phyloP scores from a whole-genome alignment of 2,888 invertebrate genomes.

The Yponomeuta malinellus region DNA sequence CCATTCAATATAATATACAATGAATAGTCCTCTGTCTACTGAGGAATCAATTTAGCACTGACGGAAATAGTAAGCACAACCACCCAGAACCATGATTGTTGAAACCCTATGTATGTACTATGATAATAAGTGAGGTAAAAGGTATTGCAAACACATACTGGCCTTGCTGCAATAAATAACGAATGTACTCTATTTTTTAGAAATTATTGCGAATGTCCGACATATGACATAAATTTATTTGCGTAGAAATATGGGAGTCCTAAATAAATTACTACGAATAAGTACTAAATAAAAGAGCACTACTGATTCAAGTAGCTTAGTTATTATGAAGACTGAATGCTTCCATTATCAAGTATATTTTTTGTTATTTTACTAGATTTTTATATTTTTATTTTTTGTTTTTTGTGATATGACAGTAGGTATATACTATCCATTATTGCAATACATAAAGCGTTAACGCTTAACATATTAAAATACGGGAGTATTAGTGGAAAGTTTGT shows the following conservation, averaged over 20 bases:
- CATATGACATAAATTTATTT: neutral
- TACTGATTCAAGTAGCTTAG: constrained; percentile 21
- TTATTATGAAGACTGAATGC: constrained; percentile 21
- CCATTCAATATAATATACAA: too few species aligned
- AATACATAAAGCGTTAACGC: constrained; percentile 3
- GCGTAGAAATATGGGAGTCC: constrained; percentile 14
- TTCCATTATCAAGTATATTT: constrained; percentile 30
- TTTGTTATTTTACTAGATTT: constrained; percentile 57
- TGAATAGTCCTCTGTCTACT: too few species aligned
- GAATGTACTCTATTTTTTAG: neutral
- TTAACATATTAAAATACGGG: neutral
- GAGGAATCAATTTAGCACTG: too few species aligned
- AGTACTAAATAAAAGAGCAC: constrained; percentile 32
- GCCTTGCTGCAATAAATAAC: constrained; percentile 15
- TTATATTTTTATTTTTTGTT: constrained; percentile 49
- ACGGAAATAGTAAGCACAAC: too few species aligned
- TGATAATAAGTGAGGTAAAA: constrained; percentile 15
- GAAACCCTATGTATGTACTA: too few species aligned
- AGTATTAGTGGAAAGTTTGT: constrained; percentile 4
- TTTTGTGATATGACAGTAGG: constrained; percentile 32
- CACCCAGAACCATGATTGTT: too few species aligned
- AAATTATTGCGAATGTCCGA: neutral
- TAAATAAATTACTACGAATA: constrained; percentile 25
- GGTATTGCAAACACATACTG: constrained; percentile 20
- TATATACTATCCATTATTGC: neutral